Base-by-base conservation (phyloP, 2,888 invertebrate species). In the Heliconius erato region DNA sequence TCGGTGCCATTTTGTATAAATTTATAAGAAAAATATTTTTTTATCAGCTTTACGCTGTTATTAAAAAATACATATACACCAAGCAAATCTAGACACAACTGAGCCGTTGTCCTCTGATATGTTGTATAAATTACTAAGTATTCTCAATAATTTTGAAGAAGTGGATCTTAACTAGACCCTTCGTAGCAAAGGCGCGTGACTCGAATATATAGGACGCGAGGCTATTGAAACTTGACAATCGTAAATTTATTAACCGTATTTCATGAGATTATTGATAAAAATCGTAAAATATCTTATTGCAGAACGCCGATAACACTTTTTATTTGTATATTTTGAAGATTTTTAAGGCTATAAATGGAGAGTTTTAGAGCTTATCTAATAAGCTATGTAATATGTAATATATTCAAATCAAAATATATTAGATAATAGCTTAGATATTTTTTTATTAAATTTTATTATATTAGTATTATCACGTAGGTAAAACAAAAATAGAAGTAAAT, bases 111-210 rank as follows among this genome's bases (percentile, higher is more conserved):
- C 26, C 26, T 26, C 26, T 16, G 16, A 72, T 72, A 72, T 72
- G 72, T 72, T 72, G 44, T 26, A 72, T 49, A 72, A 72, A 71
- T 71, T n/a, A 40, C 71, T 26, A 44, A 71, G 16, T 40, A 63
- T 32, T 74, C 23, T 28, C 32, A 28, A 78, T 78, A 49, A 32
- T 78, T 68, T 78, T 23, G 65, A 68, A 78, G 78, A 78, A 78
- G 76, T 68, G 78, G 78, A 19, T 67, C 44, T 49, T 78, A 68
- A 78, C 78, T 44, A 78, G 63, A 81, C 71, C 78, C 71, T 69
- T 76, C 81, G 77, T 78, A 81, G 71, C 44, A 65, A 71, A 72
- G 71, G 78, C 77, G 44, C 81, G 81, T 78, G 81, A 81, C 59
- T 63, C 3, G 81, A 81, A 81, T 81, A 65, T 40, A 59, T 68